phyloP scores from a whole-genome alignment of 2,888 invertebrate genomes.

The Zootermopsis nevadensis region DNA sequence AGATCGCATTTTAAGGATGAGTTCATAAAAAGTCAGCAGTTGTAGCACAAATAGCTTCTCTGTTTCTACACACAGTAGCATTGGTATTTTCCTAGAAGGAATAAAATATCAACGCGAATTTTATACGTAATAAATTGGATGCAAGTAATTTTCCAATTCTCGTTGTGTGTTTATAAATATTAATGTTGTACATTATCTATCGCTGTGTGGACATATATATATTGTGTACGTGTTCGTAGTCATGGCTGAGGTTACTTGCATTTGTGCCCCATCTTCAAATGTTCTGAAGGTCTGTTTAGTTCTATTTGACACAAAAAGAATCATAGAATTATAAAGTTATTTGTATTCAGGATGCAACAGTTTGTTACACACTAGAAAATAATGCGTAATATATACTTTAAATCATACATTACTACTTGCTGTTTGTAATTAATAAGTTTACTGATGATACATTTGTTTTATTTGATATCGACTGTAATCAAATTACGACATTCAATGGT shows the following conservation, averaged over 20 bases:
- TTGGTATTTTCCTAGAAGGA: not conserved
- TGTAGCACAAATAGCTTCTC: not conserved
- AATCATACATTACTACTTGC: too few species aligned
- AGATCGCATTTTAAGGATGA: not conserved
- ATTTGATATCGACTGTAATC: too few species aligned
- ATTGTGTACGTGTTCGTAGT: not conserved
- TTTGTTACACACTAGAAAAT: too few species aligned
- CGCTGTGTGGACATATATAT: not conserved
- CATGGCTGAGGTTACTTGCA: not conserved
- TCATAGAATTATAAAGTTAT: too few species aligned
- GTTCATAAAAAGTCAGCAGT: not conserved
- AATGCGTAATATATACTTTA: too few species aligned
- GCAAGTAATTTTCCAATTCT: constrained; percentile 23
- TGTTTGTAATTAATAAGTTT: too few species aligned
- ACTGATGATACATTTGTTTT: too few species aligned
- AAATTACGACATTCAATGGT: too few species aligned
- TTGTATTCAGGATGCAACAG: too few species aligned
- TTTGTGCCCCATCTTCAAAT: not conserved
- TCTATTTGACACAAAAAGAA: too few species aligned
- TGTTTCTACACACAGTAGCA: not conserved
- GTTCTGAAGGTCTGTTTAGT: not conserved
- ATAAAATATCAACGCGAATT: constrained; percentile 18
- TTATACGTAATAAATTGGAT: constrained; percentile 33
- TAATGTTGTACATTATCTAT: constrained; percentile 16
- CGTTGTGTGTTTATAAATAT: constrained; percentile 16